Percentiles rank a stretch among this genome's conserved stretches.
phyloP scores from a whole-genome alignment of 2,888 invertebrate genomes.

The Drosophila setosimentum region DNA sequence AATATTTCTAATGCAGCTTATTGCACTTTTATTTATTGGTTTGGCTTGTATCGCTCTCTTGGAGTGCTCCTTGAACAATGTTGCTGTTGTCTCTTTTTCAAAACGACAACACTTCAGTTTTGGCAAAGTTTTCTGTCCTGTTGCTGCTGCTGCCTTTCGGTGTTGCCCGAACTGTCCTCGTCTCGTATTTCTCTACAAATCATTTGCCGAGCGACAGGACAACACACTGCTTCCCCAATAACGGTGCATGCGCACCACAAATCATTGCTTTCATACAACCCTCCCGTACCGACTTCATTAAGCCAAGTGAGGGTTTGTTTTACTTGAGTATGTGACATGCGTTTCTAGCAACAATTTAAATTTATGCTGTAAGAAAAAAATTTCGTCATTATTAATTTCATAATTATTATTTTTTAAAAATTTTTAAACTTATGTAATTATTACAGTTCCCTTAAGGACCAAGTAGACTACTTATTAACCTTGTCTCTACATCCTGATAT shows the following conservation, averaged over 20 bases:
- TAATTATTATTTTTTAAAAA: not conserved
- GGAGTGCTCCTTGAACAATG: slow-evolving; percentile 32
- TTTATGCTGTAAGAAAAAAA: not conserved
- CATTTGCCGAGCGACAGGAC: slow-evolving; percentile 19
- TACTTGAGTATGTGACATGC: not conserved
- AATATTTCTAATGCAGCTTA: not conserved
- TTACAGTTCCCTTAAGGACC: not conserved
- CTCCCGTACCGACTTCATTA: too few species aligned
- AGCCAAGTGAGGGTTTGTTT: not conserved
- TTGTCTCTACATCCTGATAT: not conserved
- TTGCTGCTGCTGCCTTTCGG: slow-evolving; percentile 44
- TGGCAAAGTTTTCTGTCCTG: slow-evolving; percentile 56
- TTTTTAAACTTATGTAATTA: not conserved
- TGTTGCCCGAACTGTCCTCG: slow-evolving; percentile 50
- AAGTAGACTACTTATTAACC: not conserved
- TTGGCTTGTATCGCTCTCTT: not conserved
- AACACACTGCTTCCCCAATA: slow-evolving; percentile 2
- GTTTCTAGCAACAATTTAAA: slow-evolving; percentile 1
- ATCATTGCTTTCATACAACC: not conserved
- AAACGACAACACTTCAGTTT: slow-evolving; percentile 51
- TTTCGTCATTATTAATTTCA: not conserved
- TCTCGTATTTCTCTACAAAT: slow-evolving; percentile 51
- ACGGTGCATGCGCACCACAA: slow-evolving; percentile 39
- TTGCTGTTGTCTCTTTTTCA: slow-evolving; percentile 30
- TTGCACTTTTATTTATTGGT: not conserved